Conservation (phyloP, 53 echinoderm and acorn worm genomes). For the Mesocentrotus franciscanus region DNA sequence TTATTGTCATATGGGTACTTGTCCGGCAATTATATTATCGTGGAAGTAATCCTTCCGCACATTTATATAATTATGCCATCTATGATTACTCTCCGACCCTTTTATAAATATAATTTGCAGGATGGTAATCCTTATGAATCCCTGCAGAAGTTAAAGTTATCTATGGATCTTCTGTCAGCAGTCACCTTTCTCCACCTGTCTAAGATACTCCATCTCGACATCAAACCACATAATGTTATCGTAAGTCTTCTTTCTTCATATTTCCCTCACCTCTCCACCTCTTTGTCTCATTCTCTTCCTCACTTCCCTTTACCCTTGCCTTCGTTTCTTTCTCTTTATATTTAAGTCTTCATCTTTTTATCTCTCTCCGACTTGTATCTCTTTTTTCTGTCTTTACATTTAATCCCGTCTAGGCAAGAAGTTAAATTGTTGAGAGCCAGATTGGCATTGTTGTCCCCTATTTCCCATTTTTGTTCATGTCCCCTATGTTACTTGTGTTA, state of each 20-base stretch:
- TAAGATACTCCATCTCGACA: conserved; percentile 65
- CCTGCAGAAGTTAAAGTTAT: conserved; percentile 14
- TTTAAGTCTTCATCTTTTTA: neutral
- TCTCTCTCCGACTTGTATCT: neutral
- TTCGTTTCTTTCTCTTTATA: neutral
- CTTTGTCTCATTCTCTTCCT: neutral
- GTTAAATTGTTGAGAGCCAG: too few relatives aligned
- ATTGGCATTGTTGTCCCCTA: too few relatives aligned
- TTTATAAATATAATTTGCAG: neutral
- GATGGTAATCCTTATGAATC: conserved; percentile 48
- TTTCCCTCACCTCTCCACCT: neutral
- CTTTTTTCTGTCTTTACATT: neutral
- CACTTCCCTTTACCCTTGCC: neutral
- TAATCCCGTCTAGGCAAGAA: too few relatives aligned
- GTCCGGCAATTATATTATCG: neutral
- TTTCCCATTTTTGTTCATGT: too few relatives aligned
- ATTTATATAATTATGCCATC: too few relatives aligned
- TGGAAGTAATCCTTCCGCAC: neutral
- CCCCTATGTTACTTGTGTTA: too few relatives aligned
- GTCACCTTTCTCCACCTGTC: conserved; percentile 62
- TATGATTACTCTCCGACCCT: neutral
- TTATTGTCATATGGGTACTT: neutral
- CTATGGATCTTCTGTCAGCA: conserved; percentile 52
- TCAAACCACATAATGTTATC: conserved; percentile 57
- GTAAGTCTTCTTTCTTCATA: neutral